Percentiles rank a stretch among this genome's conserved stretches.
Conservation (phyloP, 2,797 vertebrate species). For the Erpetoichthys calabaricus region DNA sequence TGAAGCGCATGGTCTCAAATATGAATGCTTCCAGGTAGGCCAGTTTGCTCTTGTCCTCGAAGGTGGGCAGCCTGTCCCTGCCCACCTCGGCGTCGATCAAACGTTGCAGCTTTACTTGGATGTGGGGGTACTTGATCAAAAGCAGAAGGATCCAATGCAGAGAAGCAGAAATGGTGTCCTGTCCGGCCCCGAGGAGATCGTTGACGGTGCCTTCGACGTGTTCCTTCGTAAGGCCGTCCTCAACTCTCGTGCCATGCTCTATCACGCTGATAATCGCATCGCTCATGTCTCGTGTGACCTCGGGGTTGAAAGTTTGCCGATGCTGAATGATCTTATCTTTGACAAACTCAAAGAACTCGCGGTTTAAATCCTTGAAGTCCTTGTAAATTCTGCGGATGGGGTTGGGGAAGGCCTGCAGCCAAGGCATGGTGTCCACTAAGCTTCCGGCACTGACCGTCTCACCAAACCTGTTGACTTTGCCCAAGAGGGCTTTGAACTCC, state of each 20-base stretch:
- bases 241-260: constrained; percentile 20
- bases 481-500: constrained; percentile 55
- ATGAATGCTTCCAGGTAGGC: constrained; percentile 56
- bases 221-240: constrained; percentile 32
- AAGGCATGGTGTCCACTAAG: constrained; percentile 68
- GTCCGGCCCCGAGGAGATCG: constrained; percentile 57
- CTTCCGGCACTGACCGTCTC: constrained; percentile 65
- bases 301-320: constrained; percentile 39
- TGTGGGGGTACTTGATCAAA: constrained; percentile 42
- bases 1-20: constrained; percentile 57
- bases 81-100: constrained; percentile 53
- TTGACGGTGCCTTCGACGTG: constrained; percentile 46
- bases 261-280: constrained; percentile 49
- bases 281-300: constrained; percentile 44
- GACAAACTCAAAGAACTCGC: constrained; percentile 54
- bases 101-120: constrained; percentile 45
- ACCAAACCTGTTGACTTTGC: constrained; percentile 44
- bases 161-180: constrained; percentile 55
- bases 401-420: constrained; percentile 64
- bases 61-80: constrained; percentile 37
- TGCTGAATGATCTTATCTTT: constrained; percentile 47
- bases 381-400: constrained; percentile 50
- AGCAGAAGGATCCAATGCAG: constrained; percentile 59
- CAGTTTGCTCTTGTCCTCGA: constrained; percentile 37
- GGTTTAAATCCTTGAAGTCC: constrained; percentile 51